A percentile compares a stretch with the other conserved stretches of the same genome.
Evolutionary conservation across 2,888 invertebrate genomes (phyloP).

Genomic region (Watsonalla cultraria): DNA sequence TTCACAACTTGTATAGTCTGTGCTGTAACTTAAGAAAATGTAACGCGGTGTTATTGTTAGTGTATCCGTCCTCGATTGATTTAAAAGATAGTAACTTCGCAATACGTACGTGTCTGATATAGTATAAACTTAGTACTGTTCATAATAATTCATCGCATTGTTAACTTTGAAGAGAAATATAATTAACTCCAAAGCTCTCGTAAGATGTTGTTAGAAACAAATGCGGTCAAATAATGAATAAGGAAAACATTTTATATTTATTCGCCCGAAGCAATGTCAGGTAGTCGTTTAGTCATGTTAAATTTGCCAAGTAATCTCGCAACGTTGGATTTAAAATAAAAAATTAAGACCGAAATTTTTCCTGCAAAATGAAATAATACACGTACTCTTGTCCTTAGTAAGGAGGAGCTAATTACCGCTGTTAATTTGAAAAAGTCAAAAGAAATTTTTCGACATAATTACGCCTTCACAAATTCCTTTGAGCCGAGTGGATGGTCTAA

Average conservation of each 20-base stretch:
- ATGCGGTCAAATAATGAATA: slow-evolving; percentile 1
- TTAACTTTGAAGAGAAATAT: no score
- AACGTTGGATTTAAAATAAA: slow-evolving; percentile 30
- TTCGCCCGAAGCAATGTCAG: slow-evolving; percentile 22
- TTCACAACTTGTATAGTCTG: no score
- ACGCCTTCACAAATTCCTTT: slow-evolving; percentile 33
- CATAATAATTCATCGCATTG: no score
- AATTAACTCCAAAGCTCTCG: background rate
- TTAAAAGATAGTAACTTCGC: no score
- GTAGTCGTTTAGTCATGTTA: slow-evolving; percentile 32
- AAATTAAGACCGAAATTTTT: slow-evolving; percentile 27
- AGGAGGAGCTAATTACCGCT: slow-evolving; percentile 30
- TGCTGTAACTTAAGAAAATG: no score
- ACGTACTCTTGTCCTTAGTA: slow-evolving; percentile 22
- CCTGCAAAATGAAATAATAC: slow-evolving; percentile 26
- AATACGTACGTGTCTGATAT: no score
- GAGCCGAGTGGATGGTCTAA: slow-evolving; percentile 18
- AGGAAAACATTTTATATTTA: slow-evolving; percentile 17
- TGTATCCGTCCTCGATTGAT: no score
- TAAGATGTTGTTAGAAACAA: background rate
- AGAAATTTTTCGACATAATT: slow-evolving; percentile 46
- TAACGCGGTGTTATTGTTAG: no score
- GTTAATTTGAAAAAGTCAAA: slow-evolving; percentile 41
- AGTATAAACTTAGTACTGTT: no score
- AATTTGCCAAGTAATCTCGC: slow-evolving; percentile 29